Evolutionary conservation across 2,113 vertebrate genomes (phyloP), one percentile per base, ranked within the genome.

Genomic region (Kobus ellipsiprymnus): DNA sequence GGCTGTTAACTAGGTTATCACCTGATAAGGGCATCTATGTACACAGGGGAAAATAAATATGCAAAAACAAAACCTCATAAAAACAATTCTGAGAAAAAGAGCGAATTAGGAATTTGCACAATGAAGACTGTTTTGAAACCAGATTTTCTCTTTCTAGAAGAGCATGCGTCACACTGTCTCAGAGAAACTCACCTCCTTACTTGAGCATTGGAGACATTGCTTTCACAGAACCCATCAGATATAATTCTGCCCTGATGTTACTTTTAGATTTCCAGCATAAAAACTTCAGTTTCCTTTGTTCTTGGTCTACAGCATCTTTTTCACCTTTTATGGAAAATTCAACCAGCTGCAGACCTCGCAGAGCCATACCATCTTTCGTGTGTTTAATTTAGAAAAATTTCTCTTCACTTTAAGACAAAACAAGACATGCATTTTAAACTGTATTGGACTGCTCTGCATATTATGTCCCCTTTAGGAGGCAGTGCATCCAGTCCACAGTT

Each of bases 1-100:
- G 16, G 86, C 97, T 67, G 21, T 29, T 95, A 23, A 96, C 84
- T 96, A 21, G 97, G 96, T 98, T 98, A 98, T 95, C 52, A 98
- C 98, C 96, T 98, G 92, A 96, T 97, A 93, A 97, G 80, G 83
- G n/a, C 80, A 25, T 89, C n/a, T 82, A 15, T 89, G 21, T 90
- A 89, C 81, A 33, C 62, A 17, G 44, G 85, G 88, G 78, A 98
- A 98, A 98, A 86, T 60, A 84, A 87, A 83, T 52, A 33, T 94
- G 64, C 13, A 67, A 54, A 96, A 89, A 15, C 36, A 90, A 97
- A 95, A 94, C 78, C 92, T 97, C 84, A 78, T 50, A 46, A 97
- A 87, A 97, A 96, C 25, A 97, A 74, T 98, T 98, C 97, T 95
- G 55, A 98, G 98, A 96, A 97, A 77, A 82, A 84, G 55, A 82